phyloP scores from a whole-genome alignment of 2,113 vertebrate species.

The Halichoerus grypus region DNA sequence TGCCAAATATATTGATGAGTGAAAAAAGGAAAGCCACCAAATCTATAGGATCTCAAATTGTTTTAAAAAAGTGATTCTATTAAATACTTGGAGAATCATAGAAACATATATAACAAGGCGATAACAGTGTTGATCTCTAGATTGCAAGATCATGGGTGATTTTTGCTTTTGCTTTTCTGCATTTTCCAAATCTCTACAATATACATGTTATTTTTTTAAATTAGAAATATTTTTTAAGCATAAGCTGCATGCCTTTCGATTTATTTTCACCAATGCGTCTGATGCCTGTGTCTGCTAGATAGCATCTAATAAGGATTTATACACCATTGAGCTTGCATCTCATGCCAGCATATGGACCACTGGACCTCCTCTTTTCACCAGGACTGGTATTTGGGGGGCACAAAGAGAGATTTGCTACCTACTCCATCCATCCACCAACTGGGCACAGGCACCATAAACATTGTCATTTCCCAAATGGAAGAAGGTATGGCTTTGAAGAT shows the following conservation, averaged over 20 bases:
- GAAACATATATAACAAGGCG: not conserved
- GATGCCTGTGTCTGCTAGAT: not conserved
- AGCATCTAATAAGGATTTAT: not conserved
- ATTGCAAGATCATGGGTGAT: not conserved
- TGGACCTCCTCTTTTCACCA: not conserved
- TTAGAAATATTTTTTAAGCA: not conserved
- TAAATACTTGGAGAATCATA: not conserved
- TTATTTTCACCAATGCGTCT: not conserved
- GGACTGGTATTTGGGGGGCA: not conserved
- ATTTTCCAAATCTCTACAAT: slow-evolving; percentile 15
- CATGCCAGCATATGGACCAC: not conserved
- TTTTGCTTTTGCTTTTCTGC: not conserved
- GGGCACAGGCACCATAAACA: slow-evolving; percentile 64
- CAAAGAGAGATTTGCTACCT: slow-evolving; percentile 4
- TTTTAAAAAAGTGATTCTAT: not conserved
- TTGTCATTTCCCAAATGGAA: slow-evolving; percentile 76
- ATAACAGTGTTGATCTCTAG: not conserved
- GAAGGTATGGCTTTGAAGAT: slow-evolving; percentile 78
- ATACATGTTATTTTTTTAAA: not conserved
- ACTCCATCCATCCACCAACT: slow-evolving; percentile 41
- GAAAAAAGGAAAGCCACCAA: not conserved
- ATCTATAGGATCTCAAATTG: not conserved
- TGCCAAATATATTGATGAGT: not conserved
- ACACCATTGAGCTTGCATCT: not conserved
- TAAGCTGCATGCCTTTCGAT: not conserved